Evolutionary conservation across 2,888 invertebrate species (phyloP), one percentile per base, ranked within the genome.

Genomic region (Hirudinaria manillensis): DNA sequence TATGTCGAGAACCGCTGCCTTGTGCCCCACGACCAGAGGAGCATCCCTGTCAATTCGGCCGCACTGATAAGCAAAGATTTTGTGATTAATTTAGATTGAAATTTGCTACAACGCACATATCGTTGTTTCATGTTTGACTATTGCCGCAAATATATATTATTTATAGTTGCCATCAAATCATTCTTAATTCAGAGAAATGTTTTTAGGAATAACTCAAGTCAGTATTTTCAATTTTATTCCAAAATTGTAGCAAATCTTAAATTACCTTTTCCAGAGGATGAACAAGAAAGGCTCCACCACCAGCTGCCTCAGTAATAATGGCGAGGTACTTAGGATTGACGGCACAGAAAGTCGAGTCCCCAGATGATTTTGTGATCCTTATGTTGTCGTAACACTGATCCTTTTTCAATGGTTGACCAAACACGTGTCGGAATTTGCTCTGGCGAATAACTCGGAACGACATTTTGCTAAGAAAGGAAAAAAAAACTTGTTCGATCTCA

Each of bases 261-360:
- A 61, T 29, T 68, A 94, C 94, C 87, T 92, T 91, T 83, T 91
- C 91, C 79, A 96, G 88, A 0, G 94, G 94, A 79, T 95, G 87
- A 24, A 96, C 94, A n/a, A 95, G 88, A 86, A 97, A 97, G 21
- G 94, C 92, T 4, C 94, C 94, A 2, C 94, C 94, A 19, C 94
- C 94, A 21, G 94, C 94, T 83, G 95, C 93, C 29, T 94, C 94
- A 78, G 93, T 93, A 77, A 89, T 87, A 77, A 96, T 89, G 32
- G 95, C 97, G 80, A 97, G 88, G 86, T 94, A 97, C 87, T 95
- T 96, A 6, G 95, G 93, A 87, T 97, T 97, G 78, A 93, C 94
- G 1, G 93, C 92, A 86, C 95, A 95, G 86, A 94, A 95, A 82
- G 93, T 92, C 34, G 94, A 93, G 84, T 97, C 96, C 88, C 94